phyloP scores from a whole-genome alignment of 2,888 invertebrate species.

The Cinara cedri region DNA sequence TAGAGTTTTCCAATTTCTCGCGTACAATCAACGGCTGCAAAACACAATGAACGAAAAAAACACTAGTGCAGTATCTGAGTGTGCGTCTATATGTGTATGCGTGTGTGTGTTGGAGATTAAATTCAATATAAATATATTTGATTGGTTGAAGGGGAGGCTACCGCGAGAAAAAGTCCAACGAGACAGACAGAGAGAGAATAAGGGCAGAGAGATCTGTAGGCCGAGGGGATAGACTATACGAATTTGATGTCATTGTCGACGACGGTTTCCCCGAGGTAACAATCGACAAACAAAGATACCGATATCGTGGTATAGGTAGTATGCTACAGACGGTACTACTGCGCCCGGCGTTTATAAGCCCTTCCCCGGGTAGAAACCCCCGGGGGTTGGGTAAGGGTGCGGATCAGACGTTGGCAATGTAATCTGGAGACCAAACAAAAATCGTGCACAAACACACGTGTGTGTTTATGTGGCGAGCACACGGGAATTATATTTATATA shows the following conservation, averaged over 20 bases:
- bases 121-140: constrained; percentile 49
- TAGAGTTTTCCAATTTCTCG: no score
- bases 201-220: neutral
- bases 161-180: neutral
- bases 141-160: neutral
- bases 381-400: neutral
- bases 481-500: constrained; percentile 37
- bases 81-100: no score
- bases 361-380: neutral
- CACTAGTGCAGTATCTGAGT: no score
- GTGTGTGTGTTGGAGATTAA: constrained; percentile 13
- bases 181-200: neutral
- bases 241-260: no score
- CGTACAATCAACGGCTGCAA: no score
- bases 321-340: neutral
- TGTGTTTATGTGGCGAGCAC: no score
- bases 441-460: neutral
- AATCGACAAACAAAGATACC: constrained; percentile 46
- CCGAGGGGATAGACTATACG: neutral
- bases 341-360: neutral
- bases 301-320: neutral
- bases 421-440: constrained; percentile 55
- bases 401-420: constrained; percentile 21
- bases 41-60: no score
- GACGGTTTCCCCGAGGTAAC: constrained; percentile 47